Evolutionary conservation across 1,140 invertebrate species (phyloP).

Genomic region (Pachyrhynchus sulphureomaculatus): DNA sequence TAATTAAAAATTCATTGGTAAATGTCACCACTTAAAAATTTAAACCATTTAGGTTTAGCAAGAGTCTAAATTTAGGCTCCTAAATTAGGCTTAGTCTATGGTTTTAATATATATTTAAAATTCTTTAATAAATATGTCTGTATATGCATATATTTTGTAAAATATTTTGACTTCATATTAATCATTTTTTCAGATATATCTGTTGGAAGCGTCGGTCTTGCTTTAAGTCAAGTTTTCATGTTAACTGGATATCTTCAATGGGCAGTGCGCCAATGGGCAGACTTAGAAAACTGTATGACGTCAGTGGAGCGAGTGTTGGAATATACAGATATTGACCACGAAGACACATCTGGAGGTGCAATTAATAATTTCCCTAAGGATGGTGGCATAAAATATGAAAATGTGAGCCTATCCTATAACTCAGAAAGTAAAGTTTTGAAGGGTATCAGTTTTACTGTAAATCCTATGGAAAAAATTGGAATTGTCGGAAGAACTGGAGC

Average conservation of each 20-base stretch:
- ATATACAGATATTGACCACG: slow-evolving; percentile 69
- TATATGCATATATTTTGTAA: too few relatives aligned
- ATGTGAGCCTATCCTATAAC: slow-evolving; percentile 67
- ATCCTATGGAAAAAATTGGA: slow-evolving; percentile 66
- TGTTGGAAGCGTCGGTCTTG: slow-evolving; percentile 61
- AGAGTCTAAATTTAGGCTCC: too few relatives aligned
- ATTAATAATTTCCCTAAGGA: slow-evolving; percentile 65
- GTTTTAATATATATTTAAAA: too few relatives aligned
- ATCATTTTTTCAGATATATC: slow-evolving; percentile 48
- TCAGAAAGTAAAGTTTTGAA: slow-evolving; percentile 68
- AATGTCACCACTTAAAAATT: too few relatives aligned
- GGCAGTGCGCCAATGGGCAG: slow-evolving; percentile 63
- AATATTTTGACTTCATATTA: too few relatives aligned
- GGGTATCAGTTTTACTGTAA: slow-evolving; percentile 66
- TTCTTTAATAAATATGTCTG: too few relatives aligned
- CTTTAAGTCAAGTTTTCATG: slow-evolving; percentile 61
- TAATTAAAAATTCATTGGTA: too few relatives aligned
- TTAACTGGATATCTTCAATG: slow-evolving; percentile 65
- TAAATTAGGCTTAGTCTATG: too few relatives aligned
- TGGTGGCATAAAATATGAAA: slow-evolving; percentile 70
- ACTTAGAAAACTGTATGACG: slow-evolving; percentile 77
- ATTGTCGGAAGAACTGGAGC: slow-evolving; percentile 81
- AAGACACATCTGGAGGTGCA: slow-evolving; percentile 57
- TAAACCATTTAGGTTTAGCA: too few relatives aligned
- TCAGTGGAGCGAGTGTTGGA: slow-evolving; percentile 76